Base-by-base conservation (phyloP, 2,888 invertebrate genomes). In the Ormyrus rosae region DNA sequence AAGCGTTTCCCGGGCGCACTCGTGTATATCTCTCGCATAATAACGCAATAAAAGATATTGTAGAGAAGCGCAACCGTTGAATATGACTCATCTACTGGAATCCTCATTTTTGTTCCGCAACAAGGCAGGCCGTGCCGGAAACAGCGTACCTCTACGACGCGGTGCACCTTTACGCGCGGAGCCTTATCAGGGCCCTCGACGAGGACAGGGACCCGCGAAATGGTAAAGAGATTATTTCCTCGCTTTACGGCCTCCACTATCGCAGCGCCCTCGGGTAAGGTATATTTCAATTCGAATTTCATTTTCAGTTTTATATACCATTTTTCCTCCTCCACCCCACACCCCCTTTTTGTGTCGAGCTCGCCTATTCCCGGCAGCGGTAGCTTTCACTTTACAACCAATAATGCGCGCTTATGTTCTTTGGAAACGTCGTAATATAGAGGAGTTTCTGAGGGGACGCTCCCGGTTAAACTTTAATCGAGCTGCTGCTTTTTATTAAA, bases 121-220 rank as follows among this genome's bases (percentile, higher is more conserved):
- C 86, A 88, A 89, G 87, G 80, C 89, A 97, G 96, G 96, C 96
- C 87, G 94, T 95, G 82, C 95, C 96, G 75, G 96, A 96, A 90
- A 98, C 98, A 13, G 97, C 96, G 55, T 97, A 98, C 93, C 93
- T 97, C 46, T 98, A 98, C 91, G 98, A 98, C 90, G 96, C 99
- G 0, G 96, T 99, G 68, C 95, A 96, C 93, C 93, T 98, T 83
- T 99, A 99, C 91, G 96, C 97, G 10, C 93, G 94, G 80, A 97
- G 97, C 2, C 91, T 98, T 83, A 92, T 95, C 51, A 93, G 94
- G 82, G 94, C 95, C 0, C 91, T 98, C 78, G 91, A 93, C 58
- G 91, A 92, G n/a, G 95, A 94, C 0, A 94, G 93, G 13, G 93
- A 94, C 85, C 94, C 96, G 0, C 92, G 93, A 53, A 96, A 98